Percentiles rank a stretch among this genome's conserved stretches.
phyloP scores from a whole-genome alignment of 2,888 invertebrate genomes.

The Cerastis leucographa region DNA sequence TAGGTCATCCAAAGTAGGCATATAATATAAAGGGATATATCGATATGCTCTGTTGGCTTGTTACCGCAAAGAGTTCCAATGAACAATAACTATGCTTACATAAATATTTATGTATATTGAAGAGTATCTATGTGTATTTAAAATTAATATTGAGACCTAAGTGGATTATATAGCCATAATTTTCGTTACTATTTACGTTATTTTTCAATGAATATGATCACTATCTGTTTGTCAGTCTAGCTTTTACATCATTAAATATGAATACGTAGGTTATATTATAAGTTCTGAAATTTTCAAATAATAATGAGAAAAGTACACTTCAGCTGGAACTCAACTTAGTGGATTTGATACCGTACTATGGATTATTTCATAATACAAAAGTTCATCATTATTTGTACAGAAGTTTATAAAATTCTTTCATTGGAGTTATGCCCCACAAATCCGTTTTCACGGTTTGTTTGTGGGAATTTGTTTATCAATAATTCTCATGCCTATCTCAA shows the following conservation, averaged over 20 bases:
- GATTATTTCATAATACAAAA: background rate
- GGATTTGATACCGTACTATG: background rate
- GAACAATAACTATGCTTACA: constrained; percentile 23
- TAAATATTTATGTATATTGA: background rate
- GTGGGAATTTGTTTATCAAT: background rate
- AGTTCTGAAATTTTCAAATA: background rate
- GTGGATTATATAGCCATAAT: background rate
- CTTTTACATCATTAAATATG: background rate
- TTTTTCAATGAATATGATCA: constrained; percentile 15
- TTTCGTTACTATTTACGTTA: constrained; percentile 12
- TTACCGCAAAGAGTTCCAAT: constrained; percentile 1
- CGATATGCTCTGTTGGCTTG: background rate
- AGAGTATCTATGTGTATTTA: background rate
- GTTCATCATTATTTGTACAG: background rate
- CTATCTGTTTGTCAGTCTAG: background rate
- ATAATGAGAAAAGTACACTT: background rate
- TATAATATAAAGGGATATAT: background rate
- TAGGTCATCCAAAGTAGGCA: background rate
- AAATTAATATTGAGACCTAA: background rate
- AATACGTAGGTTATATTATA: background rate
- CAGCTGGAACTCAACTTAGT: background rate
- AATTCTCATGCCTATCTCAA: background rate
- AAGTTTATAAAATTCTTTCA: too few relatives aligned
- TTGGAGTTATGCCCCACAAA: too few relatives aligned
- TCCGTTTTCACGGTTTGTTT: too few relatives aligned